Evolutionary conservation across 1,140 invertebrate genomes (phyloP).

Genomic region (Tetranychus cinnabarinus): DNA sequence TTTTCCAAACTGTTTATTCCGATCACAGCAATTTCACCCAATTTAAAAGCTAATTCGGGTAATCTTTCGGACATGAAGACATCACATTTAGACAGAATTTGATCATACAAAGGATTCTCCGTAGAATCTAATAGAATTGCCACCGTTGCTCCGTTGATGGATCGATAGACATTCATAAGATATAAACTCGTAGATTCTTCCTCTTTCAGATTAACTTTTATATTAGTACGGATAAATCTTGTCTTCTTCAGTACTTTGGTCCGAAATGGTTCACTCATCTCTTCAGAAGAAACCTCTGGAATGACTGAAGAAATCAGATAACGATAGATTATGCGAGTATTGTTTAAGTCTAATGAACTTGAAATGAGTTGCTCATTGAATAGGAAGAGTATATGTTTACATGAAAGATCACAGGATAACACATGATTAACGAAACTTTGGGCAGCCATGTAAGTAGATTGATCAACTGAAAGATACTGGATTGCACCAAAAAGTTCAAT

Average conservation of each 20-base stretch:
- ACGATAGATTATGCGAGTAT: conserved; percentile 6
- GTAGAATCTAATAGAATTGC: background rate
- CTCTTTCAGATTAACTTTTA: conserved; percentile 1
- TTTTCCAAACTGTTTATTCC: too few species aligned
- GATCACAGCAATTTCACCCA: background rate
- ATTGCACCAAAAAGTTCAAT: conserved; percentile 7
- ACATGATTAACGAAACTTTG: conserved; percentile 9
- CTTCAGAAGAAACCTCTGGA: conserved; percentile 6
- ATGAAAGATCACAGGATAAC: background rate
- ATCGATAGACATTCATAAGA: conserved; percentile 7
- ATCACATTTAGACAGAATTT: conserved; percentile 5
- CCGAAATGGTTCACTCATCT: conserved; percentile 1
- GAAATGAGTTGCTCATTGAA: conserved; percentile 7
- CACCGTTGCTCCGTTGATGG: conserved; percentile 5
- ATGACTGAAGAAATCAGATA: conserved; percentile 5
- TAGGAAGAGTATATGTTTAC: conserved; percentile 4
- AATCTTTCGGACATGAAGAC: background rate
- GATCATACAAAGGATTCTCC: background rate
- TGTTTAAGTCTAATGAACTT: conserved; percentile 2
- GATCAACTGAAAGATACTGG: conserved; percentile 5
- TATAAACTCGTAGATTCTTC: background rate
- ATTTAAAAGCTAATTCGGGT: background rate
- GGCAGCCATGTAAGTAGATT: conserved; percentile 2
- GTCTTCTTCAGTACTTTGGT: background rate
- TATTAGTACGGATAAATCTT: background rate